Evolutionary conservation across 2,888 invertebrate genomes (phyloP), one percentile per base, ranked within the genome.

Genomic region (Drosophila eohydei): DNA sequence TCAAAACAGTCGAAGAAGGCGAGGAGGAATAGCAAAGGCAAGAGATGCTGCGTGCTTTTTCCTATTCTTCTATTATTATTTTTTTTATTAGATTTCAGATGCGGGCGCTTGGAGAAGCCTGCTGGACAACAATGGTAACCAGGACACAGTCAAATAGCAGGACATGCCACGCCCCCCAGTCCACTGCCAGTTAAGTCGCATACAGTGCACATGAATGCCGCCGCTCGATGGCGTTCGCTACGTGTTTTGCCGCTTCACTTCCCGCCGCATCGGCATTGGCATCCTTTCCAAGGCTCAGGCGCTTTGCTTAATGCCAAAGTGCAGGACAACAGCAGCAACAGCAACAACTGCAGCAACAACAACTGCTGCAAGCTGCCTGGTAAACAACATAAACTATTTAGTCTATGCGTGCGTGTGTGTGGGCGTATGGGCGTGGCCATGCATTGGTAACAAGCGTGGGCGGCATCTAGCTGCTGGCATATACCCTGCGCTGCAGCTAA

Each of bases 381-480:
- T 81, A 89, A 84, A 84, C 87, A 84, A 87, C 89, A 89, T 84
- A 89, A 89, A 84, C 85, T 89, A 84, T 89, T 83, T 87, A 87
- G 76, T 84, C 73, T 84, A 84, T 84, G 89, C 66, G 55, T 61
- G 77, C 51, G 59, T 59, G 65, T 40, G 16, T 46, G 41, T 34
- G 21, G 30, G 48, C 48, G 36, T 52, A 12, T 50, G 60, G 44
- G 72, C 65, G 60, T 72, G 75, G 61, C 70, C 52, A 59, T 46
- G 36, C 70, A 43, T 41, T 75, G 62, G 50, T 70, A 67, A 46
- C 71, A 54, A 76, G 76, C 73, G 54, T 76, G 62, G 62, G 58
- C 71, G 30, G 16, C 41, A 41, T 46, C 55, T 38, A 59, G 44
- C 77, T 74, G 30, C 64, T 56, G 56, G 43, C 52, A 48, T 21